A percentile compares a stretch with the other conserved stretches of the same genome.
These are phyloP conservation scores for Lagenorhynchus albirostris DNA, from an alignment of 2,113 vertebrate species.

Conservation along the genomic window DNA sequence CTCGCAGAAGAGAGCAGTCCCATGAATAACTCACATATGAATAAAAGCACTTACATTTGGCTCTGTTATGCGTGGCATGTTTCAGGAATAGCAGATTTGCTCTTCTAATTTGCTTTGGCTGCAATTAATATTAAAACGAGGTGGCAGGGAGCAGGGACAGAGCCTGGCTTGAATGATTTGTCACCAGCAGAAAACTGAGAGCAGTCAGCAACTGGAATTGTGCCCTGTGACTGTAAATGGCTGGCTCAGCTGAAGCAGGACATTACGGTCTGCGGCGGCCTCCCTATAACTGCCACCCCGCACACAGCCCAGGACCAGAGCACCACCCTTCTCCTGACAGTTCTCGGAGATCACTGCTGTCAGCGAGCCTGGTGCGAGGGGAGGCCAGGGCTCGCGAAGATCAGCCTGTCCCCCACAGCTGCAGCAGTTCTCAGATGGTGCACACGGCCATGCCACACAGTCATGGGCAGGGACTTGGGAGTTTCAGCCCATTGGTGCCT, in stretches of 20 bases:
- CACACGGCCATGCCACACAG: rapidly evolving
- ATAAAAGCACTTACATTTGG: conserved; percentile 48
- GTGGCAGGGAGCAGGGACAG: conserved; percentile 52
- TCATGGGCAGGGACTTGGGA: not conserved
- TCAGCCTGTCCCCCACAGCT: rapidly evolving
- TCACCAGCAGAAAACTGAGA: conserved; percentile 49
- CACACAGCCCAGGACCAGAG: not conserved
- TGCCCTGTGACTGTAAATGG: not conserved
- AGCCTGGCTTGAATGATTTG: conserved; percentile 41
- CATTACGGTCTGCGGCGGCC: rapidly evolving
- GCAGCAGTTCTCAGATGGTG: not conserved
- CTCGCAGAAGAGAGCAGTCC: conserved; percentile 50
- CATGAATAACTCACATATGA: conserved; percentile 19
- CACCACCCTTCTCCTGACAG: not conserved
- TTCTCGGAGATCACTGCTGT: not conserved
- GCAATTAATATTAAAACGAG: conserved; percentile 66
- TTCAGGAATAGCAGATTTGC: conserved; percentile 58
- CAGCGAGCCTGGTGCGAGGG: not conserved
- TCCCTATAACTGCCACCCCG: not conserved
- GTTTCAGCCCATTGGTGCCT: not conserved
- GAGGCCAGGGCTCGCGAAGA: not conserved
- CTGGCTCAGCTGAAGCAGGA: not conserved
- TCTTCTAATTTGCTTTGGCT: conserved; percentile 72
- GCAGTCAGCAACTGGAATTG: conserved; percentile 6
- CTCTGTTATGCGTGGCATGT: not conserved